A percentile compares a stretch with the other conserved stretches of the same genome.
Evolutionary conservation across 2,113 vertebrate genomes (phyloP).

Genomic region (Psephotus haematonotus): DNA sequence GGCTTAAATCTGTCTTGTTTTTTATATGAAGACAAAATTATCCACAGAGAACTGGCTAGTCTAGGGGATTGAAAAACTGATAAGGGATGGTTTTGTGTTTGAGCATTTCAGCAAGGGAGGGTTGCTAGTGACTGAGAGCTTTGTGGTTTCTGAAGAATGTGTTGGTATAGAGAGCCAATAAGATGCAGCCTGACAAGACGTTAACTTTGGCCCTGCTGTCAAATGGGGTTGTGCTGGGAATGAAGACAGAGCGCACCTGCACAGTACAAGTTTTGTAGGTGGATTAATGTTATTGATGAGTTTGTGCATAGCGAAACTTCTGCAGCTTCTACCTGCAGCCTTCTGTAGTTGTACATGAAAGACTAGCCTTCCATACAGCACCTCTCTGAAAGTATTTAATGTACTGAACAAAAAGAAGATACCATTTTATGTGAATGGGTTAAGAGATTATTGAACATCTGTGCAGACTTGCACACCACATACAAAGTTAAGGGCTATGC

Average conservation of each 20-base stretch:
- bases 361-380: background rate
- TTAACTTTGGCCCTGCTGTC: background rate
- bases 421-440: background rate
- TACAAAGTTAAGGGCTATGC: background rate
- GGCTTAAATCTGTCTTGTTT: background rate
- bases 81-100: background rate
- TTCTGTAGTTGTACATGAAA: background rate
- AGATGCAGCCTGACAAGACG: accelerated
- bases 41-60: background rate
- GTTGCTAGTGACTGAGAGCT: background rate
- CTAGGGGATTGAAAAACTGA: background rate
- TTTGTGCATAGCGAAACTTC: background rate
- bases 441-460: background rate
- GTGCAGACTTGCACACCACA: background rate
- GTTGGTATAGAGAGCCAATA: background rate
- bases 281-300: background rate
- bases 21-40: background rate
- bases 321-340: background rate
- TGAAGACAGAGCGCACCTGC: background rate
- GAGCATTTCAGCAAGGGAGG: background rate
- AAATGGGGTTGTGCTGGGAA: background rate
- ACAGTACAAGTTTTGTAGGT: accelerated
- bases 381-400: background rate
- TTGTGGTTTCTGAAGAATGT: background rate
- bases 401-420: background rate